Base-by-base conservation (phyloP, 2,113 vertebrate species). In the Pongo pygmaeus region DNA sequence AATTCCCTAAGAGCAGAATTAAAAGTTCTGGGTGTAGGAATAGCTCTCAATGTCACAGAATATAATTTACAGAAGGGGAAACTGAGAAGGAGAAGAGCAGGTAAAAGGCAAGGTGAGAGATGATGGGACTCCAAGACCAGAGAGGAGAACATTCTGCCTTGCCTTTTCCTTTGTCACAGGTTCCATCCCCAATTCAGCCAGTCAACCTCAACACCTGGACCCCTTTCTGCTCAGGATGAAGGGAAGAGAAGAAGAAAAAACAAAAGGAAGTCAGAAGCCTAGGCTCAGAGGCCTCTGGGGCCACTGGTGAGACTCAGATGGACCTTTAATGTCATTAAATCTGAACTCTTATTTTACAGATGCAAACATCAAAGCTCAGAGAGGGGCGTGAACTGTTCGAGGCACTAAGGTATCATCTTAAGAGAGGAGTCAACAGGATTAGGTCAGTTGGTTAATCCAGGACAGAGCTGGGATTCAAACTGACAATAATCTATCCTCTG, bases 331-430 rank as follows among this genome's bases (percentile, higher is more conserved):
- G 25, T 6, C n/a, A 35, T n/a, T 59, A 8, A 90, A 7, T 61
- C 38, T 20, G 79, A 78, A 25, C 2, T 22, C 25, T 38, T 35
- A 40, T 32, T 57, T 79, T 61, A 43, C 4, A 86, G 18, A 8
- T 10, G 64, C 22, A 32, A 55, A 55, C 5, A 0, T 10, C 14
- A 13, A 78, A 43, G 27, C 40, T 23, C 55, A 77, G 14, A 59
- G 87, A 46, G 6, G 40, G 1, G 9, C 2, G 0, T 3, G 38
- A 83, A 46, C 20, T 13, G 3, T 67, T 32, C 2, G 0, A 90
- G 46, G 46, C 25, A 25, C 0, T 3, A 8, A 43, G 22, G 6
- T 16, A 22, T 61, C 32, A 48, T 57, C 84, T 38, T 38, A 38
- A 64, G 38, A 77, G n/a, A 25, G 25, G 25, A 67, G 27, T 11